These are phyloP conservation scores for Nasonia vitripennis DNA, from an alignment of 1,140 invertebrate genomes.

Conservation along the genomic window DNA sequence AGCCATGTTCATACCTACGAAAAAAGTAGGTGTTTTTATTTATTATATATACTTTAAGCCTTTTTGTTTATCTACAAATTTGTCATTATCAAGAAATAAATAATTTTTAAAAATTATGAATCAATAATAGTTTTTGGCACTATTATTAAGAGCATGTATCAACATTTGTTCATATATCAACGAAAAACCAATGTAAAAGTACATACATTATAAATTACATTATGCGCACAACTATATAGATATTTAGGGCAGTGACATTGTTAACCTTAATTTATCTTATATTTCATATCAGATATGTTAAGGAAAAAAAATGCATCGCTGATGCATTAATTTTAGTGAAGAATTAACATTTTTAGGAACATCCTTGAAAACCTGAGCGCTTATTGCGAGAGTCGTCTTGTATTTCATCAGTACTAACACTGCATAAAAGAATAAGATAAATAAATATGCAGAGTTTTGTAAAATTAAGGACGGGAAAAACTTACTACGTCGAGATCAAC, in stretches of 20 bases:
- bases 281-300: neutral
- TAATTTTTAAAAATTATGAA: neutral
- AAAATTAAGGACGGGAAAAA: no score
- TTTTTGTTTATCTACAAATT: neutral
- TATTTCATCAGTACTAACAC: no score
- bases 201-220: neutral
- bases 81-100: neutral
- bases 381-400: neutral
- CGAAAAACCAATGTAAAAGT: neutral
- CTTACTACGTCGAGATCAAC: no score
- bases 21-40: neutral
- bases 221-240: no score
- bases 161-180: no score
- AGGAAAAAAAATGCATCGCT: neutral
- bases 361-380: neutral
- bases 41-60: neutral
- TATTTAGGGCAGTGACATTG: neutral
- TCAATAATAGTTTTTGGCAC: neutral
- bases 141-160: neutral
- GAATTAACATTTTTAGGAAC: neutral
- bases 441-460: no score
- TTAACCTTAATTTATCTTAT: no score
- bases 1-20: neutral
- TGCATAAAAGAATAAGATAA: no score
- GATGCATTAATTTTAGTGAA: neutral